Base-by-base conservation (phyloP, 2,113 vertebrate species). In the Ceuthmochares aereus region DNA sequence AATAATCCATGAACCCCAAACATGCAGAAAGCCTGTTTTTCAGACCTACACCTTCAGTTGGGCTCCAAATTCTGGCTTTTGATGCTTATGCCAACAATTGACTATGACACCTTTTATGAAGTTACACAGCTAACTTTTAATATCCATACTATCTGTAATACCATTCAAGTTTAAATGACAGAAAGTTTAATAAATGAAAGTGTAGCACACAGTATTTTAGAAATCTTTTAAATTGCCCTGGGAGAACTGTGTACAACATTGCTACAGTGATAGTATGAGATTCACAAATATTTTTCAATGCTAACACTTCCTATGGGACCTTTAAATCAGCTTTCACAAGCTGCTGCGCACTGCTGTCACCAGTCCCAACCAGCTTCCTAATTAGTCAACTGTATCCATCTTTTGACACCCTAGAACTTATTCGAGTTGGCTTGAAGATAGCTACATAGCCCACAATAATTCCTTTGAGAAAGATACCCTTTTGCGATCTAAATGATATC, bases 331-430 rank as follows among this genome's bases (percentile, higher is more conserved):
- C 40, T 89, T 89, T 70, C 85, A 87, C 47, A 87, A 84, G 68
- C 56, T 95, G 73, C 76, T 91, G 49, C 54, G 74, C 37, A 56
- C 37, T 72, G 83, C n/a, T 75, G 73, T 40, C 73, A 74, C 60
- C 69, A 81, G 8, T 74, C 73, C 86, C 76, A 92, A 10, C 8
- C 25, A 32, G 26, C 22, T 84, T 89, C 47, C 95, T 92, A 92
- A 92, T 89, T 92, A 93, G 79, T 81, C 55, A 92, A 89, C 68
- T 43, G 47, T 52, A 93, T 89, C 68, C 81, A 87, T 94, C 77
- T 78, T 90, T 79, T 87, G 86, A 87, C 66, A 82, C 59, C 49
- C 62, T 3, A 84, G 60, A 89, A 75, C 20, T 40, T 92, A 91
- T 72, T 77, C 47, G n/a, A 81, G 64, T 55, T 91, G 43, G 60